phyloP scores from a whole-genome alignment of 2,888 invertebrate species.

The Zygaena filipendulae region DNA sequence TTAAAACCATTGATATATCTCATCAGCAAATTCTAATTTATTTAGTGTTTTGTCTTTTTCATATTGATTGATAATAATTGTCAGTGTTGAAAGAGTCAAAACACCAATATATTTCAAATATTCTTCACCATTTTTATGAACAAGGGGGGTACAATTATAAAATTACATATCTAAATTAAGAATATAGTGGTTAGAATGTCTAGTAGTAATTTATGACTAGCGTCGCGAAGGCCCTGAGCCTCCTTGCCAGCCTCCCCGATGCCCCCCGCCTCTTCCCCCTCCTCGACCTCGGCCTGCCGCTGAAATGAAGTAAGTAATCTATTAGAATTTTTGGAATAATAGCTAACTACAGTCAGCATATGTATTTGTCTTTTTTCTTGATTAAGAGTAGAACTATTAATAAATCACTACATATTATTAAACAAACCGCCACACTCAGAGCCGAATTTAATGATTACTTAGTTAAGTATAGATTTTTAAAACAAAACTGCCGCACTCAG shows the following conservation, averaged over 20 bases:
- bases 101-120: no score
- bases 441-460: no score
- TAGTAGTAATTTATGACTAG: conserved; percentile 21
- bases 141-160: conserved; percentile 2
- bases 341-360: no score
- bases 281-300: conserved; percentile 72
- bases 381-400: no score
- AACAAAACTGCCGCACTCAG: no score
- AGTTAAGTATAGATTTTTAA: no score
- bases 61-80: conserved; percentile 1
- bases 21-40: no score
- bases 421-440: no score
- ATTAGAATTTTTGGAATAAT: no score
- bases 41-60: conserved; percentile 1
- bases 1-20: no score
- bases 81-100: conserved; percentile 1
- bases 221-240: conserved; percentile 65
- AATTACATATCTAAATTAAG: conserved; percentile 4
- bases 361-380: no score
- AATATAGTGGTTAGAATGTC: conserved; percentile 6
- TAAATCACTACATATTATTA: no score
- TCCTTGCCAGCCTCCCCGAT: conserved; percentile 75
- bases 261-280: conserved; percentile 54
- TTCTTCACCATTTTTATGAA: background rate
- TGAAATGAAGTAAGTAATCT: conserved; percentile 23